Percentiles rank a stretch among this genome's conserved stretches.
Conservation (phyloP, 1,140 invertebrate genomes). For the Sesamia nonagrioides region DNA sequence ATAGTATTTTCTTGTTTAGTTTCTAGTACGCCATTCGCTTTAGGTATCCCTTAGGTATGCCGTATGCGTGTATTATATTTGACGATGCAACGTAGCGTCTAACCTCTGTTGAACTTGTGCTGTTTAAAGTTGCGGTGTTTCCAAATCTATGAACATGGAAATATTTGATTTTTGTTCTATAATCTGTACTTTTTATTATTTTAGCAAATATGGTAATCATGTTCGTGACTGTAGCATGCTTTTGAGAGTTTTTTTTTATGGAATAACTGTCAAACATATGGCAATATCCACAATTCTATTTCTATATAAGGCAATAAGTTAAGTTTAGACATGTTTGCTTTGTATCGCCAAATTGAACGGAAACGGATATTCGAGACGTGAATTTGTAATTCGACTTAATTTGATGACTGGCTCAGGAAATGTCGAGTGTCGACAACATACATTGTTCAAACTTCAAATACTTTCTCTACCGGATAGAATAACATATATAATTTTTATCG, state of each 20-base stretch:
- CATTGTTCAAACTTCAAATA: constrained; percentile 15
- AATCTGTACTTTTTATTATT: not conserved
- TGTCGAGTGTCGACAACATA: constrained; percentile 25
- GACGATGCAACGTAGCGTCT: not conserved
- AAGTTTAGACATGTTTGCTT: constrained; percentile 34
- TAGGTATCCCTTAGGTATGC: constrained; percentile 23
- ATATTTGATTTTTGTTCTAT: not conserved
- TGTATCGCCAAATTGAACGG: constrained; percentile 58
- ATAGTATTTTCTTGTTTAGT: not conserved
- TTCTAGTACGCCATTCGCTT: not conserved
- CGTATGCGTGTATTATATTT: constrained; percentile 9
- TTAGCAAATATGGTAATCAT: no score
- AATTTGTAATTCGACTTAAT: constrained; percentile 52
- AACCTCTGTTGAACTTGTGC: constrained; percentile 35
- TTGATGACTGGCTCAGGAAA: constrained; percentile 22
- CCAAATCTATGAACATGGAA: not conserved
- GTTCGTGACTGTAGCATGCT: not conserved
- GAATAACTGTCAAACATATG: constrained; percentile 14
- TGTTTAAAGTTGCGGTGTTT: constrained; percentile 3
- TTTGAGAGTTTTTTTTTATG: not conserved
- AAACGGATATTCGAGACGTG: constrained; percentile 62
- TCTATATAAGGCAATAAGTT: constrained; percentile 19
- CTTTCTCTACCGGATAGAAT: constrained; percentile 6
- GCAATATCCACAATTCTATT: not conserved
- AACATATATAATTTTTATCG: not conserved